Conservation (phyloP, 2,888 invertebrate genomes). For the Sinelater perroti region DNA sequence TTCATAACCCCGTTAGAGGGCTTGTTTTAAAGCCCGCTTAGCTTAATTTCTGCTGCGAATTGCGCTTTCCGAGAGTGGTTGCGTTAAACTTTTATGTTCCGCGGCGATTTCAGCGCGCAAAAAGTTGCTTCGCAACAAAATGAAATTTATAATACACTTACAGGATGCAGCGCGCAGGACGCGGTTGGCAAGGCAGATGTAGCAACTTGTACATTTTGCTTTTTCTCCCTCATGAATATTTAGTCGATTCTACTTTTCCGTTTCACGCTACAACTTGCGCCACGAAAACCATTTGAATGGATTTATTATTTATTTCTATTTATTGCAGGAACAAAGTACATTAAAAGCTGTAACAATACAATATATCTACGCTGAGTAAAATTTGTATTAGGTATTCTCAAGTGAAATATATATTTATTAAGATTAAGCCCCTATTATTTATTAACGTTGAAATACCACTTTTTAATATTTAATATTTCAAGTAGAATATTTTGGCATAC, state of each 20-base stretch:
- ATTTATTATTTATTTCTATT: no score
- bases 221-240: conserved; percentile 20
- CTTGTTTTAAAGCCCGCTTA: not conserved
- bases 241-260: conserved; percentile 10
- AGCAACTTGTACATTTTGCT: conserved; percentile 2
- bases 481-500: no score
- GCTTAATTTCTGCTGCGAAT: not conserved
- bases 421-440: no score
- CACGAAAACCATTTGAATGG: conserved; percentile 14
- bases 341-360: no score
- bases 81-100: conserved; percentile 6
- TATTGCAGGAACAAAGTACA: no score
- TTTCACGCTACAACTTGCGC: not conserved
- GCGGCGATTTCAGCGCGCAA: conserved; percentile 7
- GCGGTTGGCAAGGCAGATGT: conserved; percentile 10
- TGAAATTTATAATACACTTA: conserved; percentile 18
- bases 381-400: no score
- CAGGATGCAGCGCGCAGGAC: conserved; percentile 3
- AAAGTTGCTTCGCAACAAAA: conserved; percentile 16
- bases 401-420: no score
- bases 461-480: no score
- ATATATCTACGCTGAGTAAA: no score
- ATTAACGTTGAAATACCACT: no score
- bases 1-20: no score
- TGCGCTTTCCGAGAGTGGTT: not conserved